Base-by-base conservation (phyloP, 92 coral and sea anemone species). In the Porites divaricata region DNA sequence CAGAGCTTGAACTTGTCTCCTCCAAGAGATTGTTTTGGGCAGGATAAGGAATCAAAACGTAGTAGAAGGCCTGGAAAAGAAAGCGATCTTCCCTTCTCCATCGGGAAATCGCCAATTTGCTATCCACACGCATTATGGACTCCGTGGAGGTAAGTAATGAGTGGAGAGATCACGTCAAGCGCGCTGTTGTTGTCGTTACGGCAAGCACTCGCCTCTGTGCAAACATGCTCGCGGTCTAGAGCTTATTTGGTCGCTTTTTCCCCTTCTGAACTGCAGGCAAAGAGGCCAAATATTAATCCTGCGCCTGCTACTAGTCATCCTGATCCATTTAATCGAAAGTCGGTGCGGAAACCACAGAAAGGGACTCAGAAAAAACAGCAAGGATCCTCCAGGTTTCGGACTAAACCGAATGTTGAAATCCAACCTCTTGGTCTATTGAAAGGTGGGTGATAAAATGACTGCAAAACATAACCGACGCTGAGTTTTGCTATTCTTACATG, bases 371-470 rank as follows among this genome's bases (percentile, higher is more conserved):
- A 93, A 92, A 96, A 93, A 87, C 99, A 96, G 83, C 99, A 96
- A 95, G 99, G 99, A 61, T 96, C 99, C 56, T 96, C 99, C 67
- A 96, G 94, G 91, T 96, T 95, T 95, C 98, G 99, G 87, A 89
- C 94, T 51, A 92, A 96, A 83, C 93, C 78, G 54, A 95, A 88
- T 87, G 89, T 87, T 76, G 99, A 96, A 86, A 87, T 96, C 56
- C 99, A 96, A 67, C 96, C 95, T 75, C 96, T 96, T 81, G 87
- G 87, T 80, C 93, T 88, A 69, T 89, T 96, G 78, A 96, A 96
- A 96, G 99, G 99, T 96, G 91, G 89, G 92, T 81, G 80, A 67
- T 85, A 71, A 62, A 57, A 81, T 76, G 86, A 58, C 59, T 75
- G 54, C 52, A 74, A 21, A 71, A 50, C 72, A 24, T 56, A 61